Base-by-base conservation (phyloP, 2,113 vertebrate genomes). In the Tragulus kanchil region DNA sequence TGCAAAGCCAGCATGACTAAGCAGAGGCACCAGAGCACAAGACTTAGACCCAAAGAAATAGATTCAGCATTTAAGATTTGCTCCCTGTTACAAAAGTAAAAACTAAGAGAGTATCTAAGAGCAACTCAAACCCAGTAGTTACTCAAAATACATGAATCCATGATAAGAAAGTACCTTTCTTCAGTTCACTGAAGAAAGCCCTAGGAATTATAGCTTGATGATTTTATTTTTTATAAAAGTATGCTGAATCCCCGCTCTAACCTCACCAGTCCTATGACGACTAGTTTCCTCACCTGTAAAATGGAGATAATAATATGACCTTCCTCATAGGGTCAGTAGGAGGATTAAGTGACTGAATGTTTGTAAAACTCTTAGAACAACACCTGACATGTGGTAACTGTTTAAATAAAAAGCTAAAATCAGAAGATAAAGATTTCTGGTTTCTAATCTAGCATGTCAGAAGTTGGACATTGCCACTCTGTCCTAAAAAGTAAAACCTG, bases 171-270 rank as follows among this genome's bases (percentile, higher is more conserved):
- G 25, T 36, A 6, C 8, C 90, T 89, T 26, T 89, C 2, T 92
- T 73, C 8, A 36, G 36, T 89, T 87, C 58, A 69, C 61, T 78
- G 1, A 23, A 54, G 13, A 67, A 14, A 93, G 92, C 2, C 17
- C 79, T 65, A 67, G 88, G 64, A 96, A 23, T 87, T 4, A 83
- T 62, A 92, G 52, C 8, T 77, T 64, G 8, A 45, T 95, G 10
- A 50, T 81, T 92, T 92, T 77, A 73, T 71, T 25, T 79, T 86
- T 90, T 85, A 71, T 61, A 25, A 64, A 89, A 65, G 8, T 17
- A 48, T 95, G 78, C 12, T 61, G 52, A 75, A 75, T 59, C 28
- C 50, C 31, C 78, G 59, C 28, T 79, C 62, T 4, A 69, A 48
- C 61, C 7, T 5, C 52, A 69, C 14, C 25, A 90, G 52, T 69